Percentiles rank a stretch among this genome's conserved stretches.
These are phyloP conservation scores for Pedetes capensis DNA, from an alignment of 2,113 vertebrate genomes.

Conservation along the genomic window DNA sequence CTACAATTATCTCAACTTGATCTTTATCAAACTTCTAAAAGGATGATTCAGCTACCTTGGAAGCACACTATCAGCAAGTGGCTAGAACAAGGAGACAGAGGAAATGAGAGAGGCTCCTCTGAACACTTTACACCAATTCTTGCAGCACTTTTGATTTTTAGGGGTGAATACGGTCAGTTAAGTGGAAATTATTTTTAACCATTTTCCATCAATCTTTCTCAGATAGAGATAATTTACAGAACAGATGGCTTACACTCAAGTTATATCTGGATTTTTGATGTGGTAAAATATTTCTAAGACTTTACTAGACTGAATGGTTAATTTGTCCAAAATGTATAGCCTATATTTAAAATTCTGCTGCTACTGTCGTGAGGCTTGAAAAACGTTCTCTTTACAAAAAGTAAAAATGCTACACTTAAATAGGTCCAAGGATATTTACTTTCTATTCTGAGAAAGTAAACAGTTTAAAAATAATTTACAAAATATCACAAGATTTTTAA, in stretches of 20 bases:
- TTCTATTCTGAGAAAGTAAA: slow-evolving; percentile 51
- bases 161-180: slow-evolving; percentile 73
- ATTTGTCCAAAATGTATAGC: slow-evolving; percentile 52
- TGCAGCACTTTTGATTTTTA: slow-evolving; percentile 71
- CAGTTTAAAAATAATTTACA: slow-evolving; percentile 62
- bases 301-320: slow-evolving; percentile 51
- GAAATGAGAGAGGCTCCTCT: slow-evolving; percentile 69
- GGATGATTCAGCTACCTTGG: slow-evolving; percentile 62
- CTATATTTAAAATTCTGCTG: slow-evolving; percentile 32
- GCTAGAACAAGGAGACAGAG: slow-evolving; percentile 64
- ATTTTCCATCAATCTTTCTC: slow-evolving; percentile 69
- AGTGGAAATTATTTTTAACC: slow-evolving; percentile 77
- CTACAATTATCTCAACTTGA: slow-evolving; percentile 69
- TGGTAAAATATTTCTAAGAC: slow-evolving; percentile 47
- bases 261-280: slow-evolving; percentile 53
- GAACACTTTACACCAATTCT: slow-evolving; percentile 67
- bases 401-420: slow-evolving; percentile 45
- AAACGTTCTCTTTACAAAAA: slow-evolving; percentile 42
- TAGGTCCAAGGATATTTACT: slow-evolving; percentile 48
- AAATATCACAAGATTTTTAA: slow-evolving; percentile 56
- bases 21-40: slow-evolving; percentile 69
- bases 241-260: slow-evolving; percentile 12
- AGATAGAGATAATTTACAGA: slow-evolving; percentile 70
- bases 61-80: slow-evolving; percentile 66
- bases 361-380: slow-evolving; percentile 28